Percentiles rank a stretch among this genome's conserved stretches.
Evolutionary conservation across 2,797 vertebrate species (phyloP).

Genomic region (Sphaeramia orbicularis): DNA sequence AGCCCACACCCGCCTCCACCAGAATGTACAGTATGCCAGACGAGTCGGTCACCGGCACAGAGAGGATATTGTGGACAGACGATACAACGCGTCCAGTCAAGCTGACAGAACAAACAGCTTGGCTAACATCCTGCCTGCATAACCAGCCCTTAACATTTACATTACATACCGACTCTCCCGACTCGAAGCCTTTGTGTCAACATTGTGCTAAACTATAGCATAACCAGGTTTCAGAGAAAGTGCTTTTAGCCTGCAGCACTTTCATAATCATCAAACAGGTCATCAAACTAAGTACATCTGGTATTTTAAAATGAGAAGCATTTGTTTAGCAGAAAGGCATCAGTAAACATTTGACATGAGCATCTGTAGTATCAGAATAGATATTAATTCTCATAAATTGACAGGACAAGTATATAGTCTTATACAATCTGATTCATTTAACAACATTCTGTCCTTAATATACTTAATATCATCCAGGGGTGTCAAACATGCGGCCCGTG

Average conservation of each 20-base stretch:
- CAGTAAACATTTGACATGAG: neutral
- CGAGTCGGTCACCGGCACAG: constrained; percentile 45
- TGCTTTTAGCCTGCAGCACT: neutral
- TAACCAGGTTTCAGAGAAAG: constrained; percentile 11
- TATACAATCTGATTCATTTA: no score
- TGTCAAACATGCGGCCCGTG: no score
- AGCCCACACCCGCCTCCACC: constrained; percentile 52
- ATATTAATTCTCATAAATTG: no score
- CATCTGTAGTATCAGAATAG: no score
- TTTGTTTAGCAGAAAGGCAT: neutral
- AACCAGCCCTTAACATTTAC: constrained; percentile 54
- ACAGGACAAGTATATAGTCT: no score
- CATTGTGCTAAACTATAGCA: constrained; percentile 11
- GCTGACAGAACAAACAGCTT: constrained; percentile 62
- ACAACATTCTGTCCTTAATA: no score
- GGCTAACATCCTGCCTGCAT: constrained; percentile 54
- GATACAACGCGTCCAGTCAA: constrained; percentile 67
- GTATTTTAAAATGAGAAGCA: no score
- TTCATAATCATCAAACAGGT: neutral
- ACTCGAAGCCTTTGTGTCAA: constrained; percentile 53
- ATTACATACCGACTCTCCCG: constrained; percentile 39
- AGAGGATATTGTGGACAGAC: constrained; percentile 54
- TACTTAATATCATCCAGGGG: no score
- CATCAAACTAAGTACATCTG: no score
- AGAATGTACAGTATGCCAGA: constrained; percentile 67